Percentiles rank a stretch among this genome's conserved stretches.
Conservation (phyloP, 2,888 invertebrate genomes). For the Polydrusus tereticollis region DNA sequence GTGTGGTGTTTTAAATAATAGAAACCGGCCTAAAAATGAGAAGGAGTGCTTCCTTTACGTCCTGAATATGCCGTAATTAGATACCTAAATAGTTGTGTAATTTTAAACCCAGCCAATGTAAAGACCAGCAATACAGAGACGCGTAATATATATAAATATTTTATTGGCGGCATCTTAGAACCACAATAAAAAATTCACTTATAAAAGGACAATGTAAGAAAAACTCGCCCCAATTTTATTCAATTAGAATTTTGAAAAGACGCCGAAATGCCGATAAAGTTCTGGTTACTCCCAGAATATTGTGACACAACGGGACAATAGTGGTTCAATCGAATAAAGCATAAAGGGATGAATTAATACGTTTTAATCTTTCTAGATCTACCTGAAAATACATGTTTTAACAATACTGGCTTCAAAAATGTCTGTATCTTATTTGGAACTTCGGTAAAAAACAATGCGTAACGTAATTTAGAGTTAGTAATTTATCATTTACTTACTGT, state of each 20-base stretch:
- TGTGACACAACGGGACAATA: not conserved
- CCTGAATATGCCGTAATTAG: conserved; percentile 37
- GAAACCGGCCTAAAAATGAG: conserved; percentile 29
- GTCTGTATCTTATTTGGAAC: too few relatives aligned
- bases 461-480: too few relatives aligned
- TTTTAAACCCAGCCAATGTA: conserved; percentile 37
- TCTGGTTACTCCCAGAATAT: conserved; percentile 16
- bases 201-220: conserved; percentile 37
- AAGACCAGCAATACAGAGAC: conserved; percentile 13
- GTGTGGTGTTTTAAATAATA: conserved; percentile 31
- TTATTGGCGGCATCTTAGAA: conserved; percentile 41
- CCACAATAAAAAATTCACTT: conserved; percentile 32
- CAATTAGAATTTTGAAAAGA: conserved; percentile 25
- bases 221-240: conserved; percentile 25
- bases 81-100: conserved; percentile 40
- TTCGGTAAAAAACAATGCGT: too few relatives aligned
- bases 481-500: too few relatives aligned
- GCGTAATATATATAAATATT: conserved; percentile 40
- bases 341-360: too few relatives aligned
- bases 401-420: too few relatives aligned
- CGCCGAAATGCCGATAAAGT: conserved; percentile 25
- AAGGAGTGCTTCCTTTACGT: conserved; percentile 37
- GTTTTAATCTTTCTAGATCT: too few relatives aligned
- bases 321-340: not conserved
- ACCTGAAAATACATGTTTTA: too few relatives aligned